Evolutionary conservation across 2,113 vertebrate species (phyloP), one percentile per base, ranked within the genome.

Genomic region (Chlamydotis undulata): DNA sequence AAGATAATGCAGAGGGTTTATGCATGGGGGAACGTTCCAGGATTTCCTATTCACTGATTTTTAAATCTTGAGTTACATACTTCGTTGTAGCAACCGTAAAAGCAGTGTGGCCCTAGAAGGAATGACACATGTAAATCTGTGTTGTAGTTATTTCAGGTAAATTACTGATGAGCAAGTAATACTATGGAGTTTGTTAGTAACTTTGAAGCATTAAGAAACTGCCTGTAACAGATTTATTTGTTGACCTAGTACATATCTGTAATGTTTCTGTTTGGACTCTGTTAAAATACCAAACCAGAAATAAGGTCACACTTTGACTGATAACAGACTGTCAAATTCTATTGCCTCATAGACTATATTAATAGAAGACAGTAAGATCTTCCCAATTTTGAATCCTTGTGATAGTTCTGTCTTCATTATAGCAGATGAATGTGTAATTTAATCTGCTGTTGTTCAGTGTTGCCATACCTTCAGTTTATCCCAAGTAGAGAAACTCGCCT

Each of bases 231-330:
- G 33, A 80, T 95, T 86, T 83, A 52, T 88, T 78, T 59, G 41
- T 68, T 0, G 4, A 14, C 19, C 9, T 15, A 19, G 31, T 53
- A 19, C 4, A 6, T 74, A n/a, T 8, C 17, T 0, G 0, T 37
- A 22, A 5, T 57, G 13, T 89, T 92, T 78, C 49, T 94, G 18
- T 69, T 94, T 86, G 59, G 60, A 88, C 10, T 43, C 28, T 90
- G 55, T 55, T 78, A 64, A 70, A 68, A 43, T 89, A 31, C 15
- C n/a, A 86, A 47, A 41, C 9, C 8, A 63, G 33, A 81, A 71
- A 10, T 81, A 60, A 76, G 14, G 8, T 77, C 23, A 8, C 18
- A 28, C 31, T 86, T 82, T 7, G 18, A 49, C 47, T 49, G 19
- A n/a, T 81, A 55, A 74, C 55, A 84, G 25, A 5, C 33, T 89